Conservation (phyloP, 2,113 vertebrate species). For the Acinonyx jubatus region DNA sequence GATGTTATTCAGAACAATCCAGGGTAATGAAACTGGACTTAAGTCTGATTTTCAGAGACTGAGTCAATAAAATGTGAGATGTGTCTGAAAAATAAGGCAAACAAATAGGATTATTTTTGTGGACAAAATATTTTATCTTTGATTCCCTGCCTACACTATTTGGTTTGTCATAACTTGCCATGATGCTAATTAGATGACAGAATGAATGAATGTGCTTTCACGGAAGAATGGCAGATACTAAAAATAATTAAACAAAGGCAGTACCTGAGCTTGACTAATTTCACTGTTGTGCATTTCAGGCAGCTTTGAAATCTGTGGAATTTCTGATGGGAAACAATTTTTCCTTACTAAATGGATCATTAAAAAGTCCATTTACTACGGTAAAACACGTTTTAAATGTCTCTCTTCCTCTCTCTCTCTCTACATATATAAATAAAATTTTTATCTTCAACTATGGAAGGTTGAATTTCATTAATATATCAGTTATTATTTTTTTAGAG, state of each 20-base stretch:
- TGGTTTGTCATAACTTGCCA: constrained; percentile 14
- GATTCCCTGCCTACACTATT: not conserved
- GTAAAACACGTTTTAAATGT: constrained; percentile 30
- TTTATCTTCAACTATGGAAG: not conserved
- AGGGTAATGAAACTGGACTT: not conserved
- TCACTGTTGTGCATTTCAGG: constrained; percentile 47
- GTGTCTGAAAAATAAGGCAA: not conserved
- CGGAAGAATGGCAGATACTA: constrained; percentile 20
- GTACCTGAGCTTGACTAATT: constrained; percentile 38
- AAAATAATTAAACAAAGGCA: constrained; percentile 32
- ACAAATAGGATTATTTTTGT: constrained; percentile 30
- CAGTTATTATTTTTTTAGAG: too few relatives aligned
- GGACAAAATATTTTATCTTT: constrained; percentile 44
- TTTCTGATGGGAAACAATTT: constrained; percentile 46
- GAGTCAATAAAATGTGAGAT: constrained; percentile 35
- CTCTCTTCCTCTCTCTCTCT: not conserved
- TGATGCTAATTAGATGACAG: constrained; percentile 36
- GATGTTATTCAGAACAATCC: constrained; percentile 24
- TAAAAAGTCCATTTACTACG: constrained; percentile 44
- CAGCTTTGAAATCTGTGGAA: constrained; percentile 45
- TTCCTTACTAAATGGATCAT: constrained; percentile 43
- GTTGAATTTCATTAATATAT: constrained; percentile 40
- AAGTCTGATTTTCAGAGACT: not conserved
- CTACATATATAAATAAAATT: not conserved
- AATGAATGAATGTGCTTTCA: constrained; percentile 16